Conservation (phyloP, 2,888 invertebrate genomes). For the Slavum lentiscoides region DNA sequence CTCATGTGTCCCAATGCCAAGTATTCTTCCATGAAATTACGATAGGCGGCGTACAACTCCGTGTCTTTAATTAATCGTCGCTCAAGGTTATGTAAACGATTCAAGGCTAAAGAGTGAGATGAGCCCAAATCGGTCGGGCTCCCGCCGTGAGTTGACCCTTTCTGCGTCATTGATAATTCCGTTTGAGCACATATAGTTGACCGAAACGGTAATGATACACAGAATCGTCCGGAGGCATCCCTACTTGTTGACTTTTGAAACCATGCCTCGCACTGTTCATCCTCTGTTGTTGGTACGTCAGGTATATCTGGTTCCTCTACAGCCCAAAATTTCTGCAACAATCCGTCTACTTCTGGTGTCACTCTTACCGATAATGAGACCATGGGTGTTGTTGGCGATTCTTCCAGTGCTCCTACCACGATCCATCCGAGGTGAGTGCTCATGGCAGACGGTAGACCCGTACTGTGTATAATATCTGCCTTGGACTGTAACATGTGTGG, state of each 20-base stretch:
- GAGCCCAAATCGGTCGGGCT: not conserved
- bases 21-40: not conserved
- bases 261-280: not conserved
- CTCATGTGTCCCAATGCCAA: not conserved
- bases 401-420: not conserved
- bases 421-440: slow-evolving; percentile 8
- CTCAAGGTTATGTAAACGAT: not conserved
- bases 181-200: not conserved
- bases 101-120: not conserved
- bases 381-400: not conserved
- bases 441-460: not conserved
- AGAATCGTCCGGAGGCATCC: not conserved
- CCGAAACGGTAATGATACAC: not conserved
- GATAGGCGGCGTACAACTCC: not conserved
- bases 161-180: not conserved
- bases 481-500: not conserved
- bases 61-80: not conserved
- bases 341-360: no score
- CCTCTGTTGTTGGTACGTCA: not conserved
- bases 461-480: no score
- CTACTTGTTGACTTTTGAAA: not conserved
- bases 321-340: not conserved
- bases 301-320: not conserved
- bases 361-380: not conserved
- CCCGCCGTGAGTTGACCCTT: not conserved